Base-by-base conservation (phyloP, 1,140 invertebrate species). In the Ips typographus region DNA sequence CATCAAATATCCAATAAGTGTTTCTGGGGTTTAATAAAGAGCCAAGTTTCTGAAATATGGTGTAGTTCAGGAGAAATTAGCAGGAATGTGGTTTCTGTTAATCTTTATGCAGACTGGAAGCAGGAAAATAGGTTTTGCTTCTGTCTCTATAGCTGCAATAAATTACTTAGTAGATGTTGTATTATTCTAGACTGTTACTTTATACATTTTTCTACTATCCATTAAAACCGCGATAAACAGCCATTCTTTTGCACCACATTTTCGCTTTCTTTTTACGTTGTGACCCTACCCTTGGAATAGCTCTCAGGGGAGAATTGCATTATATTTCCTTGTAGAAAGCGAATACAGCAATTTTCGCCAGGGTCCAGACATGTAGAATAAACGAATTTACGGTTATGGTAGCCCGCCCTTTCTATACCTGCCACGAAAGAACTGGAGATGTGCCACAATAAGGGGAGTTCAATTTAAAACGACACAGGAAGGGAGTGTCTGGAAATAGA, bases 381-480 rank as follows among this genome's bases (percentile, higher is more conserved):
- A 56, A 56, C 53, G 53, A 56, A 56, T 56, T 56, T 56, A 56
- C 53, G 53, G 53, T 56, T 56, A 56, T 56, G 37, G 53, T 39
- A 37, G 53, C 53, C 53, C 1, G 47, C 7, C 47, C 7, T 7
- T 7, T 49, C 47, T 7, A 49, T 49, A 49, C 47, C 47, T 49
- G 47, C 47, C 7, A 7, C 22, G 22, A 22, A 22, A 49, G 44
- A 49, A 49, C 44, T 49, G 44, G 7, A 49, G 44, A 6, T 49
- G 44, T 8, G 44, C 44, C 44, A 6, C 44, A 8, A 8, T 49
- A 6, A 49, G 44, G 3, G 22, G 22, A 22, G 44, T 22, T 49
- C 44, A 49, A 49, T 49, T 49, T 49, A 49, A 49, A 22, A 22
- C 22, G 44, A 49, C 44, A 49, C 44, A 22, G 3, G 22, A 49